Conservation (phyloP, 2,113 vertebrate genomes). For the Cyrtonyx montezumae region DNA sequence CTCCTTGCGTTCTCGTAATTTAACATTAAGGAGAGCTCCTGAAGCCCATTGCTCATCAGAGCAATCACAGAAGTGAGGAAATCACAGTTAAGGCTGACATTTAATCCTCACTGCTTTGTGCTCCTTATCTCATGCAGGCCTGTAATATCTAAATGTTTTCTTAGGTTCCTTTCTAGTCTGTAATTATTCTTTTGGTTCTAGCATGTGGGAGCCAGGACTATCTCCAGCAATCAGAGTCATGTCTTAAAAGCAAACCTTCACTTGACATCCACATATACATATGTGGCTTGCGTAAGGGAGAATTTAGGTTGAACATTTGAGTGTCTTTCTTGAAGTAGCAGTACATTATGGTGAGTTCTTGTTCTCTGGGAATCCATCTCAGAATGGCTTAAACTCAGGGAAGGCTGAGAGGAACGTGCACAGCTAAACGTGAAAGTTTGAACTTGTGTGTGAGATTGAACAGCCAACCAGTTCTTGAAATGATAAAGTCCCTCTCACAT, state of each 20-base stretch:
- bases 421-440: background rate
- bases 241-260: background rate
- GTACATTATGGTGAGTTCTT: background rate
- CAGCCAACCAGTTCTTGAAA: background rate
- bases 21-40: background rate
- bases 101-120: conserved; percentile 38
- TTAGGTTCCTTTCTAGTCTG: conserved; percentile 10
- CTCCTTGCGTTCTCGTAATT: background rate
- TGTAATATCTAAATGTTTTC: conserved; percentile 23
- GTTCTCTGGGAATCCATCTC: background rate
- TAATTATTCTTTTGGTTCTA: conserved; percentile 19
- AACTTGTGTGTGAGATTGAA: background rate
- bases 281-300: background rate
- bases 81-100: background rate
- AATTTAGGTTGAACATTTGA: background rate
- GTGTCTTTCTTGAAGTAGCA: background rate
- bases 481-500: background rate
- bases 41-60: background rate
- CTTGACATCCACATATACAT: background rate
- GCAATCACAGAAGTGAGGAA: background rate
- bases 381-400: background rate
- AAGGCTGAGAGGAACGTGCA: background rate
- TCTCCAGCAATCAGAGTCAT: background rate
- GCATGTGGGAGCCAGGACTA: background rate
- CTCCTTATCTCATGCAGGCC: conserved; percentile 19